These are phyloP conservation scores for Leptinotarsa haldemani DNA, from an alignment of 2,888 invertebrate species.

Conservation along the genomic window DNA sequence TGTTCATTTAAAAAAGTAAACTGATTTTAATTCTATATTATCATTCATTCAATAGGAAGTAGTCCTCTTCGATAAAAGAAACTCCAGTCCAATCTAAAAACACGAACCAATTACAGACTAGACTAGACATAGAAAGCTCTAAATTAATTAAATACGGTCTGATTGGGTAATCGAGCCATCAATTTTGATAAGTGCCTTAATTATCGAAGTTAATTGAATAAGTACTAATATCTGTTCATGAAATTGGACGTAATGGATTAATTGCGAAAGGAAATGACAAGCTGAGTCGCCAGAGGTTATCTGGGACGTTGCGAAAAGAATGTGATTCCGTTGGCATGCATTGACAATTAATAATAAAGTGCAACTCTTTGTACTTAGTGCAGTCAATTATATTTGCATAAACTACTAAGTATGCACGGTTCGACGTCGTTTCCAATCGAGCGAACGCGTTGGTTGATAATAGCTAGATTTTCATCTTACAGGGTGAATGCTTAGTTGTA, in stretches of 20 bases:
- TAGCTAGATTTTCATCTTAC: neutral
- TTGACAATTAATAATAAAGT: neutral
- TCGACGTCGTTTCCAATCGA: neutral
- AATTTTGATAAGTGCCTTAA: conserved; percentile 21
- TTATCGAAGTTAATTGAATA: conserved; percentile 22
- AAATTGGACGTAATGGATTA: conserved; percentile 23
- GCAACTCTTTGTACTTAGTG: conserved; percentile 4
- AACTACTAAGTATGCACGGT: neutral
- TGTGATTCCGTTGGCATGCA: neutral
- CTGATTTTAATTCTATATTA: too few relatives aligned
- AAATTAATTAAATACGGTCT: conserved; percentile 5
- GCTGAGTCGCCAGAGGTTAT: neutral
- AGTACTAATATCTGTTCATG: conserved; percentile 23
- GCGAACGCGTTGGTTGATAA: neutral
- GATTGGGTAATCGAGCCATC: conserved; percentile 13
- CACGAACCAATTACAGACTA: neutral
- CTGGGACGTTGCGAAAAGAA: neutral
- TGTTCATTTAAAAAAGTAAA: too few relatives aligned
- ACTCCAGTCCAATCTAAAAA: neutral
- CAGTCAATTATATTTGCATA: neutral
- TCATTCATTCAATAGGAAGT: too few relatives aligned
- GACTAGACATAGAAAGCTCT: neutral
- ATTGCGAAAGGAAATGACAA: conserved; percentile 24
- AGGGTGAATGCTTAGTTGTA: neutral
- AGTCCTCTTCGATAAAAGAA: neutral